Evolutionary conservation across 2,888 invertebrate genomes (phyloP), one percentile per base, ranked within the genome.

Genomic region (Fragum sueziense): DNA sequence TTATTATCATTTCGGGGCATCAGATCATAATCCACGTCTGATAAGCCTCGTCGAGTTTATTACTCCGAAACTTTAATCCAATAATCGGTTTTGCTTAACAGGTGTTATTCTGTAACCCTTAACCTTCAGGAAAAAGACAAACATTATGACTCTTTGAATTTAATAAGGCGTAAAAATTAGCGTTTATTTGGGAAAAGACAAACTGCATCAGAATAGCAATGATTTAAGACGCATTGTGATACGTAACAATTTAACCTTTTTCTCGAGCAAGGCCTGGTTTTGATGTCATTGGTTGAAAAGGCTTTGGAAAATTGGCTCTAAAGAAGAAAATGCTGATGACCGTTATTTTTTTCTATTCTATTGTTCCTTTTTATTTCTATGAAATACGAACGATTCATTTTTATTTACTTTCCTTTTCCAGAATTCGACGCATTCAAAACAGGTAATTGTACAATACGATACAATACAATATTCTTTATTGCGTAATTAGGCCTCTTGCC

Each of bases 81-180:
- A 29, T 70, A 70, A 70, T 70, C 70, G 70, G n/a, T 57, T 54
- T 52, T 54, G 54, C 54, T 11, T 34, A 70, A 70, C 70, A 70
- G 70, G 70, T 70, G 70, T 54, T 54, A 17, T 33, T 14, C 17
- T 22, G 7, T n/a, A 47, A 47, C 17, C 4, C 47, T 47, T 47
- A 20, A 4, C 47, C n/a, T 2, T 9, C 14, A 20, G 4, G 20
- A 14, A 14, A 47, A 47, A 20, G 47, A 14, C 17, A 37, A 37
- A 37, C 6, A 37, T 9, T 37, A 37, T n/a, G n/a, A n/a, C n/a
- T n/a, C n/a, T n/a, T n/a, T 29, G 27, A 61, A 14, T 29, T 11
- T 11, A 7, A 47, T n/a, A 47, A 47, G n/a, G 47, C 17, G 47
- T 20, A 20, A 47, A 17, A n/a, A 20, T 6, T n/a, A 17, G 17